phyloP scores from a whole-genome alignment of 2,888 invertebrate genomes.

The Myopa testacea region DNA sequence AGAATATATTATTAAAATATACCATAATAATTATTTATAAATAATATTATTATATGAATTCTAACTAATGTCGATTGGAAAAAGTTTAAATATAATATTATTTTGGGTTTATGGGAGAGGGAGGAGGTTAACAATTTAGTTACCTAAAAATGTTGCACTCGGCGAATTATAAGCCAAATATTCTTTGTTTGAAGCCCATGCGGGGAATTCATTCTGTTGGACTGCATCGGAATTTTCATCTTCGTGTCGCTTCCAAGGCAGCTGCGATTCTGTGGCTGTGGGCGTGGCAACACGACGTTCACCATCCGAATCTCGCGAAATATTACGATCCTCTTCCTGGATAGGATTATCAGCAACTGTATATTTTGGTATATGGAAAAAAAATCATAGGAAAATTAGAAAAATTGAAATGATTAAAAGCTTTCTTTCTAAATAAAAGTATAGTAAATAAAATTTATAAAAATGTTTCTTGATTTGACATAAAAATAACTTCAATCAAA shows the following conservation, averaged over 20 bases:
- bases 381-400: conserved; percentile 21
- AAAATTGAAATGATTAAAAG: conserved; percentile 17
- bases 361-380: conserved; percentile 15
- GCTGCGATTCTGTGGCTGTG: conserved; percentile 88
- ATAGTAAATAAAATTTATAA: conserved; percentile 3
- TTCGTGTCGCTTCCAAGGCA: conserved; percentile 92
- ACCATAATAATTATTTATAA: too few relatives aligned
- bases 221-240: conserved; percentile 78
- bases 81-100: too few relatives aligned
- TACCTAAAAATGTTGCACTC: conserved; percentile 91
- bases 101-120: too few relatives aligned
- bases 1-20: too few relatives aligned
- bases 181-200: conserved; percentile 96
- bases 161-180: conserved; percentile 92
- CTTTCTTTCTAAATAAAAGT: conserved; percentile 1
- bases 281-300: conserved; percentile 84
- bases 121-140: conserved; percentile 45
- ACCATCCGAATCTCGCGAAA: conserved; percentile 70
- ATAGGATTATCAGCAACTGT: conserved; percentile 65
- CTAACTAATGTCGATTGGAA: too few relatives aligned
- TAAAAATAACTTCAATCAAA: conserved; percentile 38
- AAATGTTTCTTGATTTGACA: neutral
- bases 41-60: too few relatives aligned
- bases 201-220: conserved; percentile 90
- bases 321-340: conserved; percentile 64